phyloP scores from a whole-genome alignment of 2,888 invertebrate species.

The Heliconius cydno region DNA sequence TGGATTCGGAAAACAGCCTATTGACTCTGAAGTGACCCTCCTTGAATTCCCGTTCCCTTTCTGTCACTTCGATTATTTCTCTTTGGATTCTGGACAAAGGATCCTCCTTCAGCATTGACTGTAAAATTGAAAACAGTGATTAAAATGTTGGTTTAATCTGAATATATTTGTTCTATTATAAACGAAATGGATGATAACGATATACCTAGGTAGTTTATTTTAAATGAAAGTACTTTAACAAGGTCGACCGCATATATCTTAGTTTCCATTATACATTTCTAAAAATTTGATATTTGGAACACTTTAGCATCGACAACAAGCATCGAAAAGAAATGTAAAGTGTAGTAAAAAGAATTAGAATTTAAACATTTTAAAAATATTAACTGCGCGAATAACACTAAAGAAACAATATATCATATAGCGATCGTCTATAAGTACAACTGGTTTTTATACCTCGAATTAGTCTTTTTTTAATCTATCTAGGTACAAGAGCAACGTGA shows the following conservation, averaged over 20 bases:
- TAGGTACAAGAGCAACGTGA: constrained; percentile 18
- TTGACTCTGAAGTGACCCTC: constrained; percentile 82
- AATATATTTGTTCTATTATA: background rate
- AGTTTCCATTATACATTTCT: background rate
- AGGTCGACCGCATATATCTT: background rate
- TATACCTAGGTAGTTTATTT: background rate
- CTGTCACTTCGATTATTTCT: constrained; percentile 93
- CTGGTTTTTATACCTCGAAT: background rate
- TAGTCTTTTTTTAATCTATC: background rate
- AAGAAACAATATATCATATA: background rate
- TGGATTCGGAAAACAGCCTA: constrained; percentile 76
- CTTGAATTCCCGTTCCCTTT: constrained; percentile 91
- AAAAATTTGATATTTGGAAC: background rate
- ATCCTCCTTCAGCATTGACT: constrained; percentile 86
- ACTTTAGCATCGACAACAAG: background rate
- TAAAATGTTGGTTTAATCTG: background rate
- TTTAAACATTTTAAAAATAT: background rate
- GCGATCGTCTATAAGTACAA: background rate
- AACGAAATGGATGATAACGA: background rate
- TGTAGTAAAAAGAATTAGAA: background rate
- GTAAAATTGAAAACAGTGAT: constrained; percentile 58
- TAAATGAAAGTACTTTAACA: background rate
- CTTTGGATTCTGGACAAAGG: constrained; percentile 92
- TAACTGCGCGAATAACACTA: background rate
- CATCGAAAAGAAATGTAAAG: background rate